phyloP scores from a whole-genome alignment of 2,113 vertebrate genomes.

The Cygnus buccinator region DNA sequence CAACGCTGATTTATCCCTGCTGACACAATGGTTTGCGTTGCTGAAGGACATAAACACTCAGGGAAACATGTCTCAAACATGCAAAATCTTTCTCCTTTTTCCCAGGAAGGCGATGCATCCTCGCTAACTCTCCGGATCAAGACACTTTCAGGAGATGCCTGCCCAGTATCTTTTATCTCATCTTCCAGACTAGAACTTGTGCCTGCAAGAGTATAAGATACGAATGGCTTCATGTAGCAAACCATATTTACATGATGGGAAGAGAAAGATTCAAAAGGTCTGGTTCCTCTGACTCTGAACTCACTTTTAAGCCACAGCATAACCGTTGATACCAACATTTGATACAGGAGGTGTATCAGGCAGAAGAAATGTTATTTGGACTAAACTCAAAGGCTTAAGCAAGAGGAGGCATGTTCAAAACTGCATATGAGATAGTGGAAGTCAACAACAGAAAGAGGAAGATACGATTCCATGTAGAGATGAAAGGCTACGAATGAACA shows the following conservation, averaged over 20 bases:
- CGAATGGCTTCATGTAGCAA: background rate
- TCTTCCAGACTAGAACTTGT: background rate
- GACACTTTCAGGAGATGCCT: background rate
- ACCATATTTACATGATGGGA: background rate
- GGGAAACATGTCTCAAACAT: background rate
- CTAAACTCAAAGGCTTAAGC: background rate
- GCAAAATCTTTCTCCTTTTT: background rate
- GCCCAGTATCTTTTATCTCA: background rate
- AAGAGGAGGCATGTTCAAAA: background rate
- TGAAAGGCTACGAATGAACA: background rate
- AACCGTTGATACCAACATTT: background rate
- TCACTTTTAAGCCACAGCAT: background rate
- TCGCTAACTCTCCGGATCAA: background rate
- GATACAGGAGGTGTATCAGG: background rate
- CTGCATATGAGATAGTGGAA: background rate
- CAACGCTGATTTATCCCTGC: background rate
- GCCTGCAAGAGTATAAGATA: background rate
- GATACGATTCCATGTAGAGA: background rate
- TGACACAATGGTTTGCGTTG: background rate
- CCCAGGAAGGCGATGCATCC: background rate
- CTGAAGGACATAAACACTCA: background rate
- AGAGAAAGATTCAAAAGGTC: background rate
- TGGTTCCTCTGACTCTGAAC: background rate
- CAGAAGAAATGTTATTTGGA: background rate
- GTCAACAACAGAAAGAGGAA: background rate